Conservation (phyloP, 2,797 vertebrate species). For the Pteropus rufus region DNA sequence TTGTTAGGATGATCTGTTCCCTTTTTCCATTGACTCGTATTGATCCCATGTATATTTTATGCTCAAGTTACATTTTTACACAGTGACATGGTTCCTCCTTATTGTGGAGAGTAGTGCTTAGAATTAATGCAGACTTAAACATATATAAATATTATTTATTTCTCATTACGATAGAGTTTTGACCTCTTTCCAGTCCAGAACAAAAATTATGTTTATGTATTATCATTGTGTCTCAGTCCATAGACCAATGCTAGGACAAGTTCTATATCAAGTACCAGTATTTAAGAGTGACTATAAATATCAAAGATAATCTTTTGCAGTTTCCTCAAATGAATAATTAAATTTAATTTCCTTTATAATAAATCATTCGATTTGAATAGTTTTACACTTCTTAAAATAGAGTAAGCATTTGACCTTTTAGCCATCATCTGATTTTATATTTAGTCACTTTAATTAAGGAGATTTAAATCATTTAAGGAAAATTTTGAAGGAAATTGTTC, state of each 20-base stretch:
- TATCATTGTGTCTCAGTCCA: neutral
- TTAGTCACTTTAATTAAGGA: slow-evolving; percentile 53
- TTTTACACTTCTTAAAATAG: slow-evolving; percentile 28
- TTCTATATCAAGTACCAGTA: neutral
- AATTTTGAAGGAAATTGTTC: slow-evolving; percentile 36
- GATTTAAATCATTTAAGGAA: slow-evolving; percentile 55
- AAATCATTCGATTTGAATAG: slow-evolving; percentile 26
- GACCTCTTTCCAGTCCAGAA: neutral
- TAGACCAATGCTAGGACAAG: neutral
- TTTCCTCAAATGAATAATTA: slow-evolving; percentile 26
- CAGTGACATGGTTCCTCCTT: neutral
- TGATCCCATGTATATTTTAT: neutral
- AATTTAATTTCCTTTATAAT: slow-evolving; percentile 38
- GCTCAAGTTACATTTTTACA: neutral
- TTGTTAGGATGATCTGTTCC: neutral
- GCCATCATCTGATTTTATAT: slow-evolving; percentile 14
- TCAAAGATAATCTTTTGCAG: neutral
- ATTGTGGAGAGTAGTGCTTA: neutral
- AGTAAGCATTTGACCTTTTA: slow-evolving; percentile 45
- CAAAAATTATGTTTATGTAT: neutral
- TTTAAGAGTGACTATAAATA: neutral
- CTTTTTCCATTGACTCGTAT: neutral
- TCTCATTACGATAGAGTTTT: neutral
- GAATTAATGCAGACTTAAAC: neutral
- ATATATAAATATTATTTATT: neutral